Conservation (phyloP, 2,113 vertebrate species). For the Paramormyrops kingsleyae region DNA sequence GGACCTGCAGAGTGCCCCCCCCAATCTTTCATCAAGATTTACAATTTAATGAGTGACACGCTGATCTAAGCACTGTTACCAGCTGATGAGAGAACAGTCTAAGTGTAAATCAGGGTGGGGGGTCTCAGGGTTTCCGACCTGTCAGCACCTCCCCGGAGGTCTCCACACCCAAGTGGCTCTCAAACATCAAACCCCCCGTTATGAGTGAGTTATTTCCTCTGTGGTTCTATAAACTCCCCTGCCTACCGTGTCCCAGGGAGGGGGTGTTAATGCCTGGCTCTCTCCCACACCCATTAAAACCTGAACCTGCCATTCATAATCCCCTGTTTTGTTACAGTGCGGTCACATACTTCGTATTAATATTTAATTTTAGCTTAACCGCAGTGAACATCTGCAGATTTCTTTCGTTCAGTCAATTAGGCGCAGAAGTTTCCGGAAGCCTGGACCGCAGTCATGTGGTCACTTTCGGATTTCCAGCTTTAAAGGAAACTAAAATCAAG, state of each 20-base stretch:
- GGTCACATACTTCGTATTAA: neutral
- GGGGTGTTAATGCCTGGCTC: neutral
- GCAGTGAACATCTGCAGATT: neutral
- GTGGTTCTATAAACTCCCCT: neutral
- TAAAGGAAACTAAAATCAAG: neutral
- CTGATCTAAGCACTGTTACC: neutral
- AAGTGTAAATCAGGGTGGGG: neutral
- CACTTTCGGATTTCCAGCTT: neutral
- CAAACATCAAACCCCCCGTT: neutral
- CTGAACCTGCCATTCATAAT: neutral
- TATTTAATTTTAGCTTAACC: neutral
- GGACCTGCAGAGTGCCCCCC: neutral
- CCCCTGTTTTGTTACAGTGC: neutral
- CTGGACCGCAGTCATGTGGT: neutral
- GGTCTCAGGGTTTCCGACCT: neutral
- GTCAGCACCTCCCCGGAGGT: slow-evolving; percentile 2
- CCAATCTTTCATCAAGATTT: neutral
- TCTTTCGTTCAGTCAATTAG: neutral
- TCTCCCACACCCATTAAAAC: neutral
- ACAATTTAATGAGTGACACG: slow-evolving; percentile 1
- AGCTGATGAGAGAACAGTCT: neutral
- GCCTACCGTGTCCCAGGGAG: neutral
- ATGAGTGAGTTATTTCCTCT: neutral
- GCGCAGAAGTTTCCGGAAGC: neutral
- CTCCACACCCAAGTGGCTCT: neutral